phyloP scores from a whole-genome alignment of 2,888 invertebrate genomes.

The Micoletzkya japonica region DNA sequence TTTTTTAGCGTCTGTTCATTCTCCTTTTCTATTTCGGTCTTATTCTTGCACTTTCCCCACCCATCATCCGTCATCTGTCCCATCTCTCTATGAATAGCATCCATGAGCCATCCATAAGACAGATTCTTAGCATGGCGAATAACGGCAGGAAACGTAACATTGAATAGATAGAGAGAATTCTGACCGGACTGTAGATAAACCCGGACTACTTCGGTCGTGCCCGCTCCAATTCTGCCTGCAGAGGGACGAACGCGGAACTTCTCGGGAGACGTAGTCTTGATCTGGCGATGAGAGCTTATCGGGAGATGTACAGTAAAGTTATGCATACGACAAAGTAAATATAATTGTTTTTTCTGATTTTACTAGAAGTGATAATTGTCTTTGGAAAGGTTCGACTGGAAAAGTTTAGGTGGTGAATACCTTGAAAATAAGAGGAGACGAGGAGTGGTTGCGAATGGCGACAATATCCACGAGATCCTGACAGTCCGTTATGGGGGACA shows the following conservation, averaged over 20 bases:
- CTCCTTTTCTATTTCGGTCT: neutral
- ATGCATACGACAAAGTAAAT: neutral
- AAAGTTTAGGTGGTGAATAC: too few species aligned
- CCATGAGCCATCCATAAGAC: neutral
- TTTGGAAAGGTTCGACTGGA: too few species aligned
- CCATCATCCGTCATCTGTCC: neutral
- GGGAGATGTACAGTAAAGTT: neutral
- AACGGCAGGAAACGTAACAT: neutral
- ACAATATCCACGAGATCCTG: conserved; percentile 49
- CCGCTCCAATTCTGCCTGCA: conserved; percentile 45
- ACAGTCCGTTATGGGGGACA: conserved; percentile 41
- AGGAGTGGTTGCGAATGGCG: conserved; percentile 41
- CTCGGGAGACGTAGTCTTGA: conserved; percentile 92
- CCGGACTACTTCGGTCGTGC: conserved; percentile 45
- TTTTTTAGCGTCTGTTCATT: neutral
- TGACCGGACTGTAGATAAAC: conserved; percentile 54
- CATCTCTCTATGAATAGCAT: neutral
- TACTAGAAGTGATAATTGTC: too few species aligned
- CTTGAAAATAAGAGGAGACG: conserved; percentile 67
- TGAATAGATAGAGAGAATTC: conserved; percentile 5
- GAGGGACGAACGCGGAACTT: conserved; percentile 88
- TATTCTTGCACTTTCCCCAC: too few species aligned
- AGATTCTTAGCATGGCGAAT: too few species aligned
- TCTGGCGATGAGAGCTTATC: conserved; percentile 69
- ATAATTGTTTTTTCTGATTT: neutral